These are phyloP conservation scores for Adoxophyes honmai DNA, from an alignment of 1,140 invertebrate species.

Conservation along the genomic window DNA sequence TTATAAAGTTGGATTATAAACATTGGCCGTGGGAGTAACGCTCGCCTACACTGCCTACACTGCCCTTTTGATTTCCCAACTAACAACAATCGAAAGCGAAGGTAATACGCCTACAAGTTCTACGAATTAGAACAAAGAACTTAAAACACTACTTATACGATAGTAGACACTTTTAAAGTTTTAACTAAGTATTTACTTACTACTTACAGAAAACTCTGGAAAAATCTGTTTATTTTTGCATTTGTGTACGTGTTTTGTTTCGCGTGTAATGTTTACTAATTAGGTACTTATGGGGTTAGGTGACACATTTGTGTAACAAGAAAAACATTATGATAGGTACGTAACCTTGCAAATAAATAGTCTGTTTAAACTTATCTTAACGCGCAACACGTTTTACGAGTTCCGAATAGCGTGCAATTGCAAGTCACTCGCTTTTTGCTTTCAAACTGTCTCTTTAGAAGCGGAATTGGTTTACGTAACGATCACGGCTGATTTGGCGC, in stretches of 20 bases:
- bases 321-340: too few species aligned
- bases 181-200: too few species aligned
- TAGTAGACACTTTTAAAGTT: too few species aligned
- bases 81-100: background rate
- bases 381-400: background rate
- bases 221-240: too few species aligned
- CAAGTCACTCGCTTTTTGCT: slow-evolving; percentile 22
- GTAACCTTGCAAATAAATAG: background rate
- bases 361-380: slow-evolving; percentile 3
- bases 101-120: background rate
- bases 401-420: slow-evolving; percentile 16
- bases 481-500: slow-evolving; percentile 3
- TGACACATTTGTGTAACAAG: too few species aligned
- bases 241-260: too few species aligned
- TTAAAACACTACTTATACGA: too few species aligned
- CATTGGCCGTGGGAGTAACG: too few species aligned
- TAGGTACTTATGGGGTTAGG: too few species aligned
- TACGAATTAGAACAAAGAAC: background rate
- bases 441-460: slow-evolving; percentile 19
- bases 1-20: too few species aligned
- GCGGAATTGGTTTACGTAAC: slow-evolving; percentile 25
- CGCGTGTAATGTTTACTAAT: too few species aligned
- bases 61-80: slow-evolving; percentile 9
- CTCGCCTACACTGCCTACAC: background rate
- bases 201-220: too few species aligned